phyloP scores from a whole-genome alignment of 1,140 invertebrate genomes.

The Drosophila lacteicornis region DNA sequence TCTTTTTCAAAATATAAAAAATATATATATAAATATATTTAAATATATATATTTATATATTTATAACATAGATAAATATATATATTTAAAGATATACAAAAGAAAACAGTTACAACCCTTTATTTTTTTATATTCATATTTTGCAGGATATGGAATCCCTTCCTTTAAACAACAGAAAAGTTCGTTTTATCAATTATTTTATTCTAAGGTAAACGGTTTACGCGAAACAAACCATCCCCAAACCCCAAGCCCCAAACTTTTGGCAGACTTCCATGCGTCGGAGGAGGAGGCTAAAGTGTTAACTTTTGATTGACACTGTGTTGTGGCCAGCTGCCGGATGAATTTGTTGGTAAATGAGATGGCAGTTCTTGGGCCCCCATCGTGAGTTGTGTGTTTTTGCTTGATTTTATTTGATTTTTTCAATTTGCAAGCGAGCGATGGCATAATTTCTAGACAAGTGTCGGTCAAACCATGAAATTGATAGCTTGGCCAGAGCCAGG shows the following conservation, averaged over 20 bases:
- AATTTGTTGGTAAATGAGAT: constrained; percentile 38
- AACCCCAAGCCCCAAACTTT: constrained; percentile 3
- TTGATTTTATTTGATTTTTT: constrained; percentile 28
- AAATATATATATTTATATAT: no score
- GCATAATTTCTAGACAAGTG: constrained; percentile 41
- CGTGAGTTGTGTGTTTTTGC: constrained; percentile 32
- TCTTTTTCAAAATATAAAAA: no score
- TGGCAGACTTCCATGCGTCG: constrained; percentile 28
- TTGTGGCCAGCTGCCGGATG: constrained; percentile 73
- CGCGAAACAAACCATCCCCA: no score
- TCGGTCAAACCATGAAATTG: constrained; percentile 22
- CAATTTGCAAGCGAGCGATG: constrained; percentile 32
- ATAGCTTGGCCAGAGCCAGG: constrained; percentile 14
- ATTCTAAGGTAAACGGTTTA: no score
- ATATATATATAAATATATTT: no score
- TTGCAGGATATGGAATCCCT: no score
- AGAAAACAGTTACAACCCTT: no score
- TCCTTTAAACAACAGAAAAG: no score
- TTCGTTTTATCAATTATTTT: no score
- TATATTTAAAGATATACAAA: no score
- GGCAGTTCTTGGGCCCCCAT: constrained; percentile 27
- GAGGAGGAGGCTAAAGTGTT: not conserved
- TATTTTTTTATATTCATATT: no score
- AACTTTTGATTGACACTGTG: constrained; percentile 69
- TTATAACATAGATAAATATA: no score